Base-by-base conservation (phyloP, 2,797 vertebrate genomes). In the Echiichthys vipera region DNA sequence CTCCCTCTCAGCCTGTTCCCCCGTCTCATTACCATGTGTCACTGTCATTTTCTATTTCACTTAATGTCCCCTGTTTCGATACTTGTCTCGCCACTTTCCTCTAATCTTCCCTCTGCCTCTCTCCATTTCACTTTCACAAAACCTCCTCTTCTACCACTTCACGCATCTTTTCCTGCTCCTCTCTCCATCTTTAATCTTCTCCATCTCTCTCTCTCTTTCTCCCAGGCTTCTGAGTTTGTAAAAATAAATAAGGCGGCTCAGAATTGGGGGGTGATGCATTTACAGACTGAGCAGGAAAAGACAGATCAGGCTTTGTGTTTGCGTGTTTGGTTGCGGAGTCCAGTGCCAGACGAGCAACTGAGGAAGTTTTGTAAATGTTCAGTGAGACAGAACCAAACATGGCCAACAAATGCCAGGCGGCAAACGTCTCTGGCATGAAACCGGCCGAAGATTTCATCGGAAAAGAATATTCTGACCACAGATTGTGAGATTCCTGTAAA, bases 231-330 rank as follows among this genome's bases (percentile, higher is more conserved):
- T 17, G 30, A 30, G 45, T n/a, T 42, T 0, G 4, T 75, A 54
- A 39, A 55, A 77, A 58, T 69, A 70, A 71, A 74, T 58, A 71
- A 68, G 50, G 42, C 32, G 9, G 36, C 49, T 71, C 25, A 56
- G 42, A 65, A 43, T 64, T 37, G 50, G 46, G 65, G 42, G 20
- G 50, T 34, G 53, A 49, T 53, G 63, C 47, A 15, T 32, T 37
- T 36, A 6, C 65, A 51, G 39, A 15, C 20, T 2, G 67, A 55
- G 22, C 32, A 64, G 34, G 40, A 15, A 20, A 49, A 55, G 32
- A 78, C 76, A 65, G 65, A 77, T 36, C 9, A 5, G 49, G 57
- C 68, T 79, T 64, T 68, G 68, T 58, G 70, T 66, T 13, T 46
- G 59, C 43, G 37, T 25, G 49, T 63, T 45, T 66, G 18, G 40